Evolutionary conservation across 2,888 invertebrate species (phyloP).

Genomic region (Odontomyia ornata): DNA sequence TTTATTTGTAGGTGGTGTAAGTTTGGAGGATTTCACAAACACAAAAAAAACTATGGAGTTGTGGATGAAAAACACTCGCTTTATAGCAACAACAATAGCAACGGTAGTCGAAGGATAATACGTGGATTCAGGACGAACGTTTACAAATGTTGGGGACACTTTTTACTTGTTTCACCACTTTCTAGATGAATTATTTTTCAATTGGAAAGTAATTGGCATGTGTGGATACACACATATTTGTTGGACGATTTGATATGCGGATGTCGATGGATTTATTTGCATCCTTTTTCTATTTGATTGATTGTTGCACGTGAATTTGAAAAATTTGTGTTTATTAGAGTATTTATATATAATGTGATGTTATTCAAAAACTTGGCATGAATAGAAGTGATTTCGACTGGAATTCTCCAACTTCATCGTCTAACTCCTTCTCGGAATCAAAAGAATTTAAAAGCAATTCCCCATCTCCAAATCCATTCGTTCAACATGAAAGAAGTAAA

Average conservation of each 20-base stretch:
- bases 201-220: constrained; percentile 49
- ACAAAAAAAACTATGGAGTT: not conserved
- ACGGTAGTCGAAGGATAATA: not conserved
- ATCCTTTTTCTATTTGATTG: not conserved
- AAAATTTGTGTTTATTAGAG: too few relatives aligned
- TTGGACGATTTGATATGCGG: not conserved
- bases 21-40: not conserved
- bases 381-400: too few relatives aligned
- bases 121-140: not conserved
- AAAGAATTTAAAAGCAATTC: not conserved
- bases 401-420: not conserved
- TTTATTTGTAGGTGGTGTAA: constrained; percentile 32
- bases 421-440: too few relatives aligned
- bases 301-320: too few relatives aligned
- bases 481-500: not conserved
- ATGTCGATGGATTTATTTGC: not conserved
- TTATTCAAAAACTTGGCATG: too few relatives aligned
- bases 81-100: constrained; percentile 6
- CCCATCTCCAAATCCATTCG: not conserved
- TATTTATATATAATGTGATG: too few relatives aligned
- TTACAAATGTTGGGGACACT: not conserved
- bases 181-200: constrained; percentile 49
- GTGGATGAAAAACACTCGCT: not conserved
- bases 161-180: constrained; percentile 31
- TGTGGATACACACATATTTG: constrained; percentile 41